Evolutionary conservation across 2,888 invertebrate species (phyloP), one percentile per base, ranked within the genome.

Genomic region (Macrophya alboannulata): DNA sequence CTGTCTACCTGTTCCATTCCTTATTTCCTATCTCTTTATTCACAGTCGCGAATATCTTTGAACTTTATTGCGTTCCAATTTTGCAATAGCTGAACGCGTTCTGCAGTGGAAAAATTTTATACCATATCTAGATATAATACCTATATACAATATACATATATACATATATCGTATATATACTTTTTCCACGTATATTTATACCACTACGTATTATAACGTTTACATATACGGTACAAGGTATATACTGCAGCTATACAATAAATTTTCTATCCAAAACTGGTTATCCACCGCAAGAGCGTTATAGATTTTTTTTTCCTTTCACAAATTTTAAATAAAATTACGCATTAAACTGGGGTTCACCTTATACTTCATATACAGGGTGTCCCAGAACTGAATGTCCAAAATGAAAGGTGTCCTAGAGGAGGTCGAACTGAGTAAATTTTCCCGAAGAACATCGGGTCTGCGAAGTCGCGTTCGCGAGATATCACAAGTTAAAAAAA

Each of bases 61-160:
- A 55, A 77, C 31, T 77, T 55, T 77, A 77, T 51, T 77, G 51
- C 51, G 51, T 77, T 77, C 77, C 77, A 77, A 77, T 77, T 55
- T 77, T 37, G 17, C 77, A 43, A 55, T 77, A 77, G 77, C 17
- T 31, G 77, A 77, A 51, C 77, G 48, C 51, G 51, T 55, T 55
- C 45, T 74, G 45, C 77, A 55, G 51, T 77, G 10, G 37, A 37
- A 31, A 77, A 77, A 77, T 31, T 77, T 77, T 55, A 77, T 77
- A 37, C 9, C 45, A 45, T 74, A 31, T 68, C 31, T 68, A 68
- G 15, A 31, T 25, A 37, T 31, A 31, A 48, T 48, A 48, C 10
- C 10, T 15, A 48, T 48, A 48, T 15, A 15, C 9, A 48, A 12
- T 12, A 48, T 48, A 48, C 48, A 25, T 68, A 68, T 68, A 21